Conservation (phyloP, 2,113 vertebrate species). For the Dicentrarchus labrax region DNA sequence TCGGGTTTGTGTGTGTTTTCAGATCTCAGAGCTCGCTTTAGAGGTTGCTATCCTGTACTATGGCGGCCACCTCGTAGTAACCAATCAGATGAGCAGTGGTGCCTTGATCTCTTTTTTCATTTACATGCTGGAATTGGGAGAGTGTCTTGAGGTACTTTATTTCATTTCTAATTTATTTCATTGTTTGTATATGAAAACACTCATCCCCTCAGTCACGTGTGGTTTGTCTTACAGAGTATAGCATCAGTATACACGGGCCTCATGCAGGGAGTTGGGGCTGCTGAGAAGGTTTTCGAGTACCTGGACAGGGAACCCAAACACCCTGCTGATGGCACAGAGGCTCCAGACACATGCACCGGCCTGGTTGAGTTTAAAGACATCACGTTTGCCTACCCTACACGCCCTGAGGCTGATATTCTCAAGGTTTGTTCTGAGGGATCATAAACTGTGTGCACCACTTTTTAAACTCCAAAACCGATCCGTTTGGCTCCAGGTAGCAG, state of each 20-base stretch:
- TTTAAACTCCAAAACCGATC: background rate
- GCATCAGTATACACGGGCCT: constrained; percentile 95
- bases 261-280: constrained; percentile 97
- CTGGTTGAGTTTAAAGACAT: constrained; percentile 94
- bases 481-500: background rate
- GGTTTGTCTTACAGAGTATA: constrained; percentile 84
- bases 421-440: constrained; percentile 84
- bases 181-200: background rate
- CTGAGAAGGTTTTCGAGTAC: constrained; percentile 98
- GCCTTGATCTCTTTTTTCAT: constrained; percentile 93
- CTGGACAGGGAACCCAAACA: constrained; percentile 91
- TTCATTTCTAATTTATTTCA: background rate
- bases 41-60: constrained; percentile 95
- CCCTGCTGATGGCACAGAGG: constrained; percentile 85
- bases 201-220: background rate
- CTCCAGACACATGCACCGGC: constrained; percentile 88
- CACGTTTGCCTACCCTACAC: constrained; percentile 92
- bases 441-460: too few relatives aligned
- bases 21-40: constrained; percentile 92
- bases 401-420: constrained; percentile 89
- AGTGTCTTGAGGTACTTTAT: constrained; percentile 90
- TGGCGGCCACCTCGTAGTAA: constrained; percentile 93
- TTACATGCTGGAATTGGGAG: constrained; percentile 93
- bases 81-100: constrained; percentile 91
- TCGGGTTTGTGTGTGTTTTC: constrained; percentile 46